Conservation (phyloP, 2,888 invertebrate genomes). For the Lumbricus terrestris region DNA sequence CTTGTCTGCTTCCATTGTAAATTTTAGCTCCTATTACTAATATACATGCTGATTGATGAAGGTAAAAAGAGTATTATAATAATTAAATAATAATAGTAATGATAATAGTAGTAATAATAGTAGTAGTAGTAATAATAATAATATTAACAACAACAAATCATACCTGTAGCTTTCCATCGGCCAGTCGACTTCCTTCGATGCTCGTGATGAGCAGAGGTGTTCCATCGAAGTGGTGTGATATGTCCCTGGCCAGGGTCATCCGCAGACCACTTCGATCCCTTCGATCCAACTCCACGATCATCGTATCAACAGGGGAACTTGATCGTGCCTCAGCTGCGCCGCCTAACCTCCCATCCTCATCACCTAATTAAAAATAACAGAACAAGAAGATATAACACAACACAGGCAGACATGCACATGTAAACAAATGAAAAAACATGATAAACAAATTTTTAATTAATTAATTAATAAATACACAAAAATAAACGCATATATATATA, state of each 20-base stretch:
- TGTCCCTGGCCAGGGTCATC: background rate
- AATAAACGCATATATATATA: too few species aligned
- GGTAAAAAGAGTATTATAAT: too few species aligned
- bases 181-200: background rate
- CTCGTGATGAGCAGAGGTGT: background rate
- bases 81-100: too few species aligned
- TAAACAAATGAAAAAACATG: too few species aligned
- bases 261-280: conserved; percentile 4
- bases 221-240: background rate
- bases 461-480: too few species aligned
- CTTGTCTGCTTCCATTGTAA: too few species aligned
- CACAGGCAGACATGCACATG: too few species aligned
- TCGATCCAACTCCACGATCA: conserved; percentile 10
- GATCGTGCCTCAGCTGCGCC: background rate
- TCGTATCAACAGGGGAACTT: background rate
- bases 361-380: background rate
- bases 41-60: too few species aligned
- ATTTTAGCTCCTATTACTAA: too few species aligned
- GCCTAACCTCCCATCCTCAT: background rate
- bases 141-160: background rate
- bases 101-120: background rate
- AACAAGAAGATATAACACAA: too few species aligned
- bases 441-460: too few species aligned
- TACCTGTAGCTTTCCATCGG: background rate
- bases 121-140: background rate